These are phyloP conservation scores for Pogona vitticeps DNA, from an alignment of 2,113 vertebrate species.

Conservation along the genomic window DNA sequence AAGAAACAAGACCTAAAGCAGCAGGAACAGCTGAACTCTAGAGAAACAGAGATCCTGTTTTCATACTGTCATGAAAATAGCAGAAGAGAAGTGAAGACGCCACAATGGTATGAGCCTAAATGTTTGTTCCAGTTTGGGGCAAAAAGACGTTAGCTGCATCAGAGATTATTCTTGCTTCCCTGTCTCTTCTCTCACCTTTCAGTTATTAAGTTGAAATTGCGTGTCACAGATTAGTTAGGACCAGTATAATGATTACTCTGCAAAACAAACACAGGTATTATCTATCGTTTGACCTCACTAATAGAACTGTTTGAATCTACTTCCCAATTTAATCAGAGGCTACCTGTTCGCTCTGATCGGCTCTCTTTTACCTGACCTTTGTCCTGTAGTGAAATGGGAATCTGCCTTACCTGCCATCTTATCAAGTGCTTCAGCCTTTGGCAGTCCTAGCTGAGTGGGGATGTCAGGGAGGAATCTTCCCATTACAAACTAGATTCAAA, in stretches of 20 bases:
- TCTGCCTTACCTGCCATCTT: background rate
- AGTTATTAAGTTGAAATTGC: background rate
- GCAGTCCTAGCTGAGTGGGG: background rate
- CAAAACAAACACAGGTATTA: slow-evolving; percentile 2
- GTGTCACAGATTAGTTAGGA: background rate
- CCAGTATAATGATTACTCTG: background rate
- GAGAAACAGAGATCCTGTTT: slow-evolving; percentile 33
- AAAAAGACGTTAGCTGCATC: background rate
- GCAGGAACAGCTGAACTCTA: slow-evolving; percentile 24
- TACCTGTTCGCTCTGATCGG: background rate
- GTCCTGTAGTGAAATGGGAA: background rate
- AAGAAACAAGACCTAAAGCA: slow-evolving; percentile 32
- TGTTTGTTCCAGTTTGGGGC: slow-evolving; percentile 26
- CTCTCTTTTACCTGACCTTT: background rate
- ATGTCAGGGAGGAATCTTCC: background rate
- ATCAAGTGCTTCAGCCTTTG: slow-evolving; percentile 13
- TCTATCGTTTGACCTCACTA: background rate
- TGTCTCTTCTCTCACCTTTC: background rate
- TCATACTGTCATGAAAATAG: slow-evolving; percentile 36
- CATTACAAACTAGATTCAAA: background rate
- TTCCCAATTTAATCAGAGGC: background rate
- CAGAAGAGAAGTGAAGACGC: slow-evolving; percentile 42
- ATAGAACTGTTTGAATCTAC: background rate
- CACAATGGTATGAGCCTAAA: slow-evolving; percentile 45
- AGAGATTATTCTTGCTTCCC: background rate